phyloP scores from a whole-genome alignment of 2,797 vertebrate genomes.

The Myripristis murdjan region DNA sequence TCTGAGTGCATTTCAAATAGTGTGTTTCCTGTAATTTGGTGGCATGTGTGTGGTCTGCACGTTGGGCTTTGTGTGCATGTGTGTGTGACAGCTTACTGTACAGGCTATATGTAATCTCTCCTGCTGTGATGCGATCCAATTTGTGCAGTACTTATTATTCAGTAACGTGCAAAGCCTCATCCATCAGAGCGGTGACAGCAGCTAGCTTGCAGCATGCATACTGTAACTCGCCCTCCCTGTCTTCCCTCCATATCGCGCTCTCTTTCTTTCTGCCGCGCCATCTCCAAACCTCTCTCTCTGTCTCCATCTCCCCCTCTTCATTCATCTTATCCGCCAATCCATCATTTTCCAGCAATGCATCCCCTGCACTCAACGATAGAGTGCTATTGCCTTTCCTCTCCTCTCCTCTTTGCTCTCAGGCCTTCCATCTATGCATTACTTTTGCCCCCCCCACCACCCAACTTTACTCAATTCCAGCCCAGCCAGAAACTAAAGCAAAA shows the following conservation, averaged over 20 bases:
- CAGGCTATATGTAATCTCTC: slow-evolving; percentile 38
- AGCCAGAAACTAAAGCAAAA: slow-evolving; percentile 34
- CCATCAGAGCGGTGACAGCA: slow-evolving; percentile 53
- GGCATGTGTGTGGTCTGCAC: slow-evolving; percentile 4
- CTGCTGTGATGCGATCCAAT: slow-evolving; percentile 67
- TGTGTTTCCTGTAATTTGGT: slow-evolving; percentile 10
- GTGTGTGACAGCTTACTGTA: slow-evolving; percentile 4
- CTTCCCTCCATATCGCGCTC: neutral
- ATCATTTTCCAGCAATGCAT: slow-evolving; percentile 37
- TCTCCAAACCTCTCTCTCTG: neutral
- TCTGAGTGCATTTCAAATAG: slow-evolving; percentile 27
- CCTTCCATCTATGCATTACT: slow-evolving; percentile 1
- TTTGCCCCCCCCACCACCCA: neutral
- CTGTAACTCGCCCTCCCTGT: slow-evolving; percentile 2
- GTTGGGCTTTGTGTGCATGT: neutral
- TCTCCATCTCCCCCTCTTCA: neutral
- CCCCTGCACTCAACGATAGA: slow-evolving; percentile 22
- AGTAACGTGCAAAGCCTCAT: slow-evolving; percentile 58
- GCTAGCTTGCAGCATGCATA: slow-evolving; percentile 32
- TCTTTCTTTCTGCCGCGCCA: neutral
- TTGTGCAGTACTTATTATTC: slow-evolving; percentile 64
- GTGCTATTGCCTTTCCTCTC: slow-evolving; percentile 20
- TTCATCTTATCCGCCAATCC: slow-evolving; percentile 32
- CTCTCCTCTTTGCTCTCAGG: neutral
- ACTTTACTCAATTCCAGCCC: slow-evolving; percentile 24